A percentile compares a stretch with the other conserved stretches of the same genome.
These are phyloP conservation scores for Epinephelus cyanopodus DNA, from an alignment of 2,113 vertebrate genomes.

Conservation along the genomic window DNA sequence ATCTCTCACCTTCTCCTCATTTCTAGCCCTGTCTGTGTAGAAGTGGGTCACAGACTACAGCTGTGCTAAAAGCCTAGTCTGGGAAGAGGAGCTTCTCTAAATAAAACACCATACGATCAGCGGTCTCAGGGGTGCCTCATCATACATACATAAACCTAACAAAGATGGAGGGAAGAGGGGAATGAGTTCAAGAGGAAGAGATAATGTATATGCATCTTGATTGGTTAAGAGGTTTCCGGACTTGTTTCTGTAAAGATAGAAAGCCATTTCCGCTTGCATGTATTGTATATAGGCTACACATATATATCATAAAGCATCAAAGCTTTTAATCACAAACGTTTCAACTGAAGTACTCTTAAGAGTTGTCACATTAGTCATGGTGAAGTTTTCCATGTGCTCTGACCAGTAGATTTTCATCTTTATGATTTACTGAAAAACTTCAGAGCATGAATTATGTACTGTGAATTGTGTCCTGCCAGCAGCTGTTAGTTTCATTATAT, in stretches of 20 bases:
- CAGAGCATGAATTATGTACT: background rate
- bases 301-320: background rate
- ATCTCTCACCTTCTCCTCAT: slow-evolving; percentile 38
- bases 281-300: background rate
- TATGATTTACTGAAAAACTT: background rate
- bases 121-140: slow-evolving; percentile 43
- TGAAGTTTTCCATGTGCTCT: background rate
- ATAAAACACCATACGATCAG: slow-evolving; percentile 76
- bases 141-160: slow-evolving; percentile 54
- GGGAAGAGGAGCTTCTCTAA: slow-evolving; percentile 71
- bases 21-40: slow-evolving; percentile 34
- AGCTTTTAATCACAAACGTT: slow-evolving; percentile 1
- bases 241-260: background rate
- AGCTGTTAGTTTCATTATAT: background rate
- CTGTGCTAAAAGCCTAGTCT: slow-evolving; percentile 75
- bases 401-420: background rate
- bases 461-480: too few relatives aligned
- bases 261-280: slow-evolving; percentile 1
- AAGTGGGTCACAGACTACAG: slow-evolving; percentile 82
- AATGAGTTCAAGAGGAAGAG: slow-evolving; percentile 26
- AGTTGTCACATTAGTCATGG: background rate
- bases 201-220: slow-evolving; percentile 30
- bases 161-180: slow-evolving; percentile 36
- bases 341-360: background rate
- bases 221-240: slow-evolving; percentile 31